phyloP scores from a whole-genome alignment of 2,797 vertebrate species.

The Neostethus bicornis region DNA sequence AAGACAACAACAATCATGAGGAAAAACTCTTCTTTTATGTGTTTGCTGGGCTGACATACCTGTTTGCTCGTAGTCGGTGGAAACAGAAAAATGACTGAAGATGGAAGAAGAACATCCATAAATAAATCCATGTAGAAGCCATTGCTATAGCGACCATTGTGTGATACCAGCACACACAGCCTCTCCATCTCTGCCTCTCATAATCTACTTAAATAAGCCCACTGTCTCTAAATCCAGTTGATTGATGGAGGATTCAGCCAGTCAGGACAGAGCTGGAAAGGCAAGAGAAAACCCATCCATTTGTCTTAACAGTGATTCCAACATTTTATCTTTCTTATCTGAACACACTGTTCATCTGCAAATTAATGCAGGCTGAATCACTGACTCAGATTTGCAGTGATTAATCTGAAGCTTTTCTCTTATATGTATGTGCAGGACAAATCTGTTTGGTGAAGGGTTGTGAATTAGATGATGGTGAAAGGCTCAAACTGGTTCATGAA shows the following conservation, averaged over 20 bases:
- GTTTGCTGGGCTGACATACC: constrained; percentile 32
- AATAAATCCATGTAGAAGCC: constrained; percentile 53
- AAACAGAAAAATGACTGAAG: constrained; percentile 28
- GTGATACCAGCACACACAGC: constrained; percentile 47
- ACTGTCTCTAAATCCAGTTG: constrained; percentile 40
- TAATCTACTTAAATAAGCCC: constrained; percentile 72
- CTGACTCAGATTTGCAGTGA: not conserved
- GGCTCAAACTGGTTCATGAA: not conserved
- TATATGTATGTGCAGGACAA: not conserved
- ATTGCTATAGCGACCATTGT: constrained; percentile 44
- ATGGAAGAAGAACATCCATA: constrained; percentile 47
- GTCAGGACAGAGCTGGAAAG: constrained; percentile 22
- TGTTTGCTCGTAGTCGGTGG: constrained; percentile 17
- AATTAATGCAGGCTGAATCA: not conserved
- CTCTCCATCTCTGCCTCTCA: constrained; percentile 16
- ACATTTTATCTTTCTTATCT: constrained; percentile 22
- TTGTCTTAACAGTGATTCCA: not conserved
- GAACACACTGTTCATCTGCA: not conserved
- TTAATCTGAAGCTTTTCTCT: not conserved
- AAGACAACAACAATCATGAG: constrained; percentile 2
- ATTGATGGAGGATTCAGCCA: constrained; percentile 44
- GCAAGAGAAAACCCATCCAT: not conserved
- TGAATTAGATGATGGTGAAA: not conserved
- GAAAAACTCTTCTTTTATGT: not conserved
- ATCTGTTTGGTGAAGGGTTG: not conserved